Base-by-base conservation (phyloP, 2,888 invertebrate genomes). In the Stenodema calcarata region DNA sequence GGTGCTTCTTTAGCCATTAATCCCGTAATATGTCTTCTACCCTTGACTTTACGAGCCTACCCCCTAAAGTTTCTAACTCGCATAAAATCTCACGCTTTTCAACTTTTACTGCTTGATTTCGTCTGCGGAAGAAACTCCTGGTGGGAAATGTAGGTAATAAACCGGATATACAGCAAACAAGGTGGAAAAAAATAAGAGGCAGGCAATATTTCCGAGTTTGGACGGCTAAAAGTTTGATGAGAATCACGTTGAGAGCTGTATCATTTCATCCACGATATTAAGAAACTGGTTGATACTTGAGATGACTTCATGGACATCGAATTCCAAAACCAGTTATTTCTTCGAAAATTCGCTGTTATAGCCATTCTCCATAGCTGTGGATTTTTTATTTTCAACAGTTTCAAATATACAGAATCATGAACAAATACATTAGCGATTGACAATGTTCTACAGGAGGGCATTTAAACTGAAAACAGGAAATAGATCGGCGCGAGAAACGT, bases 21-120 rank as follows among this genome's bases (percentile, higher is more conserved):
- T 84, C 44, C 75, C 28, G 73, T 84, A 84, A 84, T 84, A 84
- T 84, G 84, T 84, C 84, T 84, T 84, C 73, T 62, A n/a, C 44
- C 75, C 80, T 44, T 78, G 84, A 73, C 84, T 84, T 84, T 84
- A 84, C 75, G 75, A 28, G 27, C 84, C 73, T 30, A 18, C 84
- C 30, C 23, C 75, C 84, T 75, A 47, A 75, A 84, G 44, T 70
- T 84, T 73, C 47, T 30, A 84, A 84, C 84, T 84, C 84, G 41
- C 84, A 84, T 84, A 84, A 84, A 84, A 84, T 84, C 84, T 84
- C 73, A 73, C 84, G 73, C 84, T 84, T 84, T 84, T 84, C 84
- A 84, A 84, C 84, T 84, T 84, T 84, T 84, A 84, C 84, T 84
- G 84, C 84, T 84, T 84, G 84, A 84, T 84, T 84, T 84, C 84